Conservation (phyloP, 2,888 invertebrate genomes). For the Cabera pusaria region DNA sequence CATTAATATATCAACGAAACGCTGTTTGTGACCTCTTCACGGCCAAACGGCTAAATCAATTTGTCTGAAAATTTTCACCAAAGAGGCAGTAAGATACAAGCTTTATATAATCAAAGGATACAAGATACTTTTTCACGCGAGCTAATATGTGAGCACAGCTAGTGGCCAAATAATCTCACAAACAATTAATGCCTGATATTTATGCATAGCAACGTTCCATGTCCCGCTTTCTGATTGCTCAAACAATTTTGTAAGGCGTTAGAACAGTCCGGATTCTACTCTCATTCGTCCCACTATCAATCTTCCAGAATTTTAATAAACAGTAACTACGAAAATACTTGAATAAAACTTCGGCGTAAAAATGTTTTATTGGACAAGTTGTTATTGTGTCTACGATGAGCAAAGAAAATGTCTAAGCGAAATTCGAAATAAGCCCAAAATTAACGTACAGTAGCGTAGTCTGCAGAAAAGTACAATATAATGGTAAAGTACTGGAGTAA, state of each 20-base stretch:
- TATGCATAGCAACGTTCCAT: too few species aligned
- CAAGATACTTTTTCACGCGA: too few species aligned
- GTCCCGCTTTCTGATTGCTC: too few species aligned
- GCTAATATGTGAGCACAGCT: too few species aligned
- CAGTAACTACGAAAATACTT: neutral
- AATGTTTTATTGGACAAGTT: constrained; percentile 15
- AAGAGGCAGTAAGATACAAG: too few species aligned
- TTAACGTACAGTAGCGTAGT: constrained; percentile 38
- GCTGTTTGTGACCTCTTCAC: too few species aligned
- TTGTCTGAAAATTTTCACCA: too few species aligned
- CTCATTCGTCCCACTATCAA: constrained; percentile 2
- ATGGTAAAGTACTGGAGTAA: constrained; percentile 33
- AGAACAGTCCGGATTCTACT: neutral
- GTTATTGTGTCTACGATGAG: constrained; percentile 14
- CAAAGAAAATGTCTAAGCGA: constrained; percentile 31
- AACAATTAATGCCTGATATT: too few species aligned
- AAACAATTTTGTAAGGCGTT: constrained; percentile 1
- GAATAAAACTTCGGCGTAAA: constrained; percentile 5
- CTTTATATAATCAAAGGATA: too few species aligned
- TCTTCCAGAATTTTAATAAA: constrained; percentile 1
- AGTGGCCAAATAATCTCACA: too few species aligned
- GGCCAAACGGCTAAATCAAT: too few species aligned
- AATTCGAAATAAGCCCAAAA: constrained; percentile 42
- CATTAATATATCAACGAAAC: too few species aligned
- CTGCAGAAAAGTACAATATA: constrained; percentile 45